Percentiles rank a stretch among this genome's conserved stretches.
Evolutionary conservation across 2,797 vertebrate genomes (phyloP).

Genomic region (Oreochromis grahami): DNA sequence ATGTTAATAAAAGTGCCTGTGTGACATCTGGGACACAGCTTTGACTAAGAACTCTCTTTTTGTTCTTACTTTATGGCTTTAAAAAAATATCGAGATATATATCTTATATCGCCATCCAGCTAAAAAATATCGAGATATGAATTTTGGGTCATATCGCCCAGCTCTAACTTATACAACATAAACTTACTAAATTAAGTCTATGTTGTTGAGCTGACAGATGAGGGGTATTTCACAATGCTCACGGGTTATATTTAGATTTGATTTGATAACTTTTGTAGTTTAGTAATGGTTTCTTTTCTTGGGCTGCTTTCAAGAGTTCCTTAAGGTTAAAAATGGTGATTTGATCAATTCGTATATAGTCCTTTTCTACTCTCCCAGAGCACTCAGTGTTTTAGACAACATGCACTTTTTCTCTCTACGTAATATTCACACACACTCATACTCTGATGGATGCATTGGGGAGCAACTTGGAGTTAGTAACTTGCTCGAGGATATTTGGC

Average conservation of each 20-base stretch:
- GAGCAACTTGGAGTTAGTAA: neutral
- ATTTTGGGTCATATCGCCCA: too few relatives aligned
- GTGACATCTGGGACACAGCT: too few relatives aligned
- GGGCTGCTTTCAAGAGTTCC: neutral
- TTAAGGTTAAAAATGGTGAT: neutral
- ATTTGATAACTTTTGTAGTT: neutral
- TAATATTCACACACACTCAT: neutral
- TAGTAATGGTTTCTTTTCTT: neutral
- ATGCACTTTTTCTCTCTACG: neutral
- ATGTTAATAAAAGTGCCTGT: too few relatives aligned
- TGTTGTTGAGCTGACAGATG: neutral
- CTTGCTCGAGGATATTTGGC: neutral
- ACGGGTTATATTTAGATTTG: neutral
- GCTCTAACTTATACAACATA: too few relatives aligned
- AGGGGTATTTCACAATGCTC: neutral
- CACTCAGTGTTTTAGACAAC: neutral
- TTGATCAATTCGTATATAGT: neutral
- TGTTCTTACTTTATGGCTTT: too few relatives aligned
- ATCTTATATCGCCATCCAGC: too few relatives aligned
- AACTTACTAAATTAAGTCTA: constrained; percentile 10
- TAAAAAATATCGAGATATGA: too few relatives aligned
- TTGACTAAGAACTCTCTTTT: too few relatives aligned
- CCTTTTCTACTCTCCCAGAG: neutral
- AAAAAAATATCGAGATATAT: too few relatives aligned
- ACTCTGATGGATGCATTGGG: neutral